Conservation (phyloP, 2,113 vertebrate genomes). For the Silurus asotus region DNA sequence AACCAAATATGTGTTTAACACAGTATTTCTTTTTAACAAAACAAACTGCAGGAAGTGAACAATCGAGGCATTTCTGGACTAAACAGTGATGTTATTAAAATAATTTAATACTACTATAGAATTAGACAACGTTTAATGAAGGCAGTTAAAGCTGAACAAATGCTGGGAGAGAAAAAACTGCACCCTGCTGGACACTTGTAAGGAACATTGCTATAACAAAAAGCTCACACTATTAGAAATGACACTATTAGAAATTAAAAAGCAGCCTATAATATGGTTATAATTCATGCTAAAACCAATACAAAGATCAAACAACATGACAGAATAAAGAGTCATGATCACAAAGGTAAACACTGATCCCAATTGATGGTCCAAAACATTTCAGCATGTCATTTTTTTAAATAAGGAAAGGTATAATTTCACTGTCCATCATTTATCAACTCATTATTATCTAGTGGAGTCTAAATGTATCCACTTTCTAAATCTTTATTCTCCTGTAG, state of each 20-base stretch:
- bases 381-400: background rate
- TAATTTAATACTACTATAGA: background rate
- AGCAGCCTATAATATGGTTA: background rate
- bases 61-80: background rate
- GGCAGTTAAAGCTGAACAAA: background rate
- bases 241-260: background rate
- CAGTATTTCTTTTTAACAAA: background rate
- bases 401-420: background rate
- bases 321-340: background rate
- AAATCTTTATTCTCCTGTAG: background rate
- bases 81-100: background rate
- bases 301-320: background rate
- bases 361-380: background rate
- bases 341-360: background rate
- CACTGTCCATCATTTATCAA: background rate
- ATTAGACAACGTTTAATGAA: background rate
- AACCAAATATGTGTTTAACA: background rate
- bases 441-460: background rate
- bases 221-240: background rate
- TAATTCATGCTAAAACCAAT: background rate
- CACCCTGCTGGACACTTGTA: background rate
- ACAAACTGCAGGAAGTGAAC: background rate
- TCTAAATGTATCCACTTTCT: background rate
- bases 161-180: background rate
- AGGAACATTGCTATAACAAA: background rate